Evolutionary conservation across 2,113 vertebrate genomes (phyloP).

Genomic region (Pollimyrus isidori): DNA sequence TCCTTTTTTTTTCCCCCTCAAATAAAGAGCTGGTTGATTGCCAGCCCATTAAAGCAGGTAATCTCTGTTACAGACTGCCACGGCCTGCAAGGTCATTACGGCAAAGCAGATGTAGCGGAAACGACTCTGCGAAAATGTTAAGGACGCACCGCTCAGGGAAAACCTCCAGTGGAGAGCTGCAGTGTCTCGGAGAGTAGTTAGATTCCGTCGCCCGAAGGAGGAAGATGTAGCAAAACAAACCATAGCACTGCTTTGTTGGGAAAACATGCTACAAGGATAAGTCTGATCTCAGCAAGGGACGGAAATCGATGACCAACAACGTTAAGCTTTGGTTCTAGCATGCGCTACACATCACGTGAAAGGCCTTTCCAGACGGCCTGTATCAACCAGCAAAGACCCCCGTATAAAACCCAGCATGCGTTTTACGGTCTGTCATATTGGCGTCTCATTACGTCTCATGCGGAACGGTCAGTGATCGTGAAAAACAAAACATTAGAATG

Average conservation of each 20-base stretch:
- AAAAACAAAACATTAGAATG: background rate
- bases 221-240: background rate
- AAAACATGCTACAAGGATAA: background rate
- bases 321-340: background rate
- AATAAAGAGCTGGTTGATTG: background rate
- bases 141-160: background rate
- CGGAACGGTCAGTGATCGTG: background rate
- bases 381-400: background rate
- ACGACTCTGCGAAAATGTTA: background rate
- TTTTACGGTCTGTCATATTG: background rate
- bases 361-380: background rate
- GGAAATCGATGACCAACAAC: too few relatives aligned
- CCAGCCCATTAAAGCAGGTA: background rate
- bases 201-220: background rate
- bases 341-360: background rate
- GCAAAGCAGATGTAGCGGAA: background rate
- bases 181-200: background rate
- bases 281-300: background rate
- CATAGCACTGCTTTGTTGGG: background rate
- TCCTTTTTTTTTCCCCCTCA: background rate
- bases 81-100: constrained; percentile 14
- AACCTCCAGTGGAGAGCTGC: constrained; percentile 8
- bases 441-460: background rate
- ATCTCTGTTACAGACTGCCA: background rate
- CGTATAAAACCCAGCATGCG: background rate